Base-by-base conservation (phyloP, 2,113 vertebrate genomes). In the Orcinus orca region DNA sequence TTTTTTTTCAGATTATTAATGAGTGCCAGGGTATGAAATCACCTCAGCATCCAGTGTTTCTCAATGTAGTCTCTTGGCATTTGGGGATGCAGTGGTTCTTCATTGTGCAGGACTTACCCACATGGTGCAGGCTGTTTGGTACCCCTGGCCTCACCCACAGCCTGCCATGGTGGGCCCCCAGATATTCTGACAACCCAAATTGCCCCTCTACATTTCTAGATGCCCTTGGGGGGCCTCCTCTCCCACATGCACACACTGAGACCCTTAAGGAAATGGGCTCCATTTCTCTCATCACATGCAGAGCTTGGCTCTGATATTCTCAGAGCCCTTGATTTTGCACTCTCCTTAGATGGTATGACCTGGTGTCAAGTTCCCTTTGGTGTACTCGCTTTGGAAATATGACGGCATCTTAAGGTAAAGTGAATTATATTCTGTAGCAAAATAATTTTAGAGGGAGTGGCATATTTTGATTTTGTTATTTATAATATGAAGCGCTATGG, bases 1-100 rank as follows among this genome's bases (percentile, higher is more conserved):
- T 55, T 50, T 62, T 55, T 55, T 62, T 63, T 18, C 80, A 90
- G 74, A 62, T 74, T 86, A 93, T 94, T 96, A 84, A 93, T 68
- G 85, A 89, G 50, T 55, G 62, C 33, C 83, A 47, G 82, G 50
- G 71, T 67, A 65, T 60, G 68, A 88, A 90, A 62, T 67, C 36
- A 62, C 58, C 63, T 74, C 26, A 29, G 33, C 53, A 47, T 41
- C 33, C 12, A 50, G 12, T 29, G 7, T 76, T 84, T 71, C 47
- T 94, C 33, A 38, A 2, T 8, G 4, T 50, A 9, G 14, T 41
- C 74, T 83, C 0, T 38, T 47, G 80, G 70, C 26, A 68, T 62
- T 76, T 70, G 25, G 33, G 86, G 44, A 20, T 47, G 1, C 0
- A 3, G 10, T 2, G 1, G 7, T 5, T 85, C 23, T 80, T 85